Base-by-base conservation (phyloP, 1,140 invertebrate species). In the Drosophila malerkotliana region DNA sequence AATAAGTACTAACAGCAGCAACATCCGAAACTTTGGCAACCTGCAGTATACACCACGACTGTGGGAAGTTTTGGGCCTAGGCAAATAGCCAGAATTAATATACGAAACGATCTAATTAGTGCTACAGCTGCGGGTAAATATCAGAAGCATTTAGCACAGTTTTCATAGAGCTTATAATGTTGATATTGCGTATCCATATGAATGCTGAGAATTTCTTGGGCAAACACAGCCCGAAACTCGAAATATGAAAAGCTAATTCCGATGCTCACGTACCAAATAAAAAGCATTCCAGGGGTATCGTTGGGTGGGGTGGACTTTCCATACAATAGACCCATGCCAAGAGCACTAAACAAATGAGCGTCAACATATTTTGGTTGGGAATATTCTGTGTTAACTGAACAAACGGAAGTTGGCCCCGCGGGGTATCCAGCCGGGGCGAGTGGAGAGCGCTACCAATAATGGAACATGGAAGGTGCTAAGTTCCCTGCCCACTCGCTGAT, bases 101-200 rank as follows among this genome's bases (percentile, higher is more conserved):
- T 21, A 47, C 8, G 44, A 47, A 44, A 15, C 60, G 57, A 67
- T 71, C 77, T 87, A 87, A 85, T 85, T 85, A 69, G 68, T 77
- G 76, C 61, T 59, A 62, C 72, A 75, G 61, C 60, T 67, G 60
- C 61, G 47, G 32, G 72, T 75, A 75, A 75, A 75, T 75, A 75
- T 59, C 39, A 51, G 63, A 77, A 69, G 64, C 82, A 87, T 81
- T 85, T 87, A 85, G 82, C 81, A 81, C 78, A 71, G 61, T 81
- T 85, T 81, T 63, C 63, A 77, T 58, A 48, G 60, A 72, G 79
- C 79, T 74, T 66, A 77, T 72, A 55, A 48, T 63, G 47, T 71
- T 72, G 60, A 67, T 53, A 52, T 9, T 63, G 44, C 12, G 6
- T 21, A 32, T 21, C 68, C 72, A 68, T 63, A 76, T 66, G 69